Evolutionary conservation across 2,888 invertebrate species (phyloP).

Genomic region (Drosophila helvetica): DNA sequence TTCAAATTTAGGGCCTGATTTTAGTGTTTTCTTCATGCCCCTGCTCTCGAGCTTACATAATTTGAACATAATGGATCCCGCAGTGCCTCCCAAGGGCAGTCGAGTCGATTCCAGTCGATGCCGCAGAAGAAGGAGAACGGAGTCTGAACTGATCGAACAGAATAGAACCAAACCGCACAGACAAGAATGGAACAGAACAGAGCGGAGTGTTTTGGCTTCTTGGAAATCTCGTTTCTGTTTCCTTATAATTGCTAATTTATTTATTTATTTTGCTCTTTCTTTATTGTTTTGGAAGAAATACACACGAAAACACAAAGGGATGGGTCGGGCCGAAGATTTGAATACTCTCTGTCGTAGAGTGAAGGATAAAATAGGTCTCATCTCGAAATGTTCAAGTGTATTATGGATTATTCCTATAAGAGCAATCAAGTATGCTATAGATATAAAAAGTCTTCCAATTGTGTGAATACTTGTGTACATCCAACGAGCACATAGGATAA

Average conservation of each 20-base stretch:
- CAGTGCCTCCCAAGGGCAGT: constrained; percentile 15
- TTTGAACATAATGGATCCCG: constrained; percentile 26
- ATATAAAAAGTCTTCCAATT: too few relatives aligned
- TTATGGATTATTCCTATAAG: too few relatives aligned
- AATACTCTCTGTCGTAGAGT: constrained; percentile 11
- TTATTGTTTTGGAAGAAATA: constrained; percentile 41
- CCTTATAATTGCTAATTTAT: constrained; percentile 73
- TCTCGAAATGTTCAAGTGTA: too few relatives aligned
- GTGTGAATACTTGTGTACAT: too few relatives aligned
- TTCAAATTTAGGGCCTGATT: constrained; percentile 38
- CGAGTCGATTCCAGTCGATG: not conserved
- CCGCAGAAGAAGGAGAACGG: constrained; percentile 4
- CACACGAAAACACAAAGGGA: constrained; percentile 9
- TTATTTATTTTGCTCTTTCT: constrained; percentile 54
- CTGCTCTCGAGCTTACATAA: constrained; percentile 9
- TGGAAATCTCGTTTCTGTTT: constrained; percentile 58
- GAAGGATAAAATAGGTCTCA: too few relatives aligned
- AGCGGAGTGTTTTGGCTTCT: constrained; percentile 44
- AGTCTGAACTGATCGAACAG: constrained; percentile 9
- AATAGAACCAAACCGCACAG: constrained; percentile 1
- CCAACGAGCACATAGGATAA: too few relatives aligned
- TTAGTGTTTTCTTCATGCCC: constrained; percentile 13
- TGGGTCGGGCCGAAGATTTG: too few relatives aligned
- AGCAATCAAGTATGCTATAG: too few relatives aligned
- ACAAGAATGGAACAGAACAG: constrained; percentile 12